A percentile compares a stretch with the other conserved stretches of the same genome.
Evolutionary conservation across 92 coral and sea anemone genomes (phyloP).

Genomic region (Siderastrea siderea): DNA sequence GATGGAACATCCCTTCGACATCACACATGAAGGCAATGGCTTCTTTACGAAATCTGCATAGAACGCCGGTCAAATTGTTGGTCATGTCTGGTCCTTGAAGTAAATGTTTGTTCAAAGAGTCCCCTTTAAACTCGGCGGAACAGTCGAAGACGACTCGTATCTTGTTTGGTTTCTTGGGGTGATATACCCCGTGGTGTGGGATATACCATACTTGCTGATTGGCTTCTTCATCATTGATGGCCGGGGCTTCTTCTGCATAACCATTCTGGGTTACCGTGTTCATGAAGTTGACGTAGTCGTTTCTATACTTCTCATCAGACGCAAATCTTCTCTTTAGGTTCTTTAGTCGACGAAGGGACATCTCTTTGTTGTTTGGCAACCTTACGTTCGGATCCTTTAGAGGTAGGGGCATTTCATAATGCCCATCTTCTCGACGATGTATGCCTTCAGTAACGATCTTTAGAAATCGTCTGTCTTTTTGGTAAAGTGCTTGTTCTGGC

Average conservation of each 20-base stretch:
- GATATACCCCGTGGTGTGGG: constrained; percentile 28
- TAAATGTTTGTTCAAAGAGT: constrained; percentile 3
- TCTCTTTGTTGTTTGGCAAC: neutral
- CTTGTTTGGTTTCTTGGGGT: constrained; percentile 15
- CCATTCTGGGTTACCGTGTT: neutral
- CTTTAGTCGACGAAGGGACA: neutral
- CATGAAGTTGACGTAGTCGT: neutral
- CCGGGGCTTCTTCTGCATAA: neutral
- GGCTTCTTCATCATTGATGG: no score
- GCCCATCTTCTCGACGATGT: neutral
- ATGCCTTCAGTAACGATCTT: neutral
- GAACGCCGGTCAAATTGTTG: neutral
- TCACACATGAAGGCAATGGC: no score
- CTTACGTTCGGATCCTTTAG: neutral
- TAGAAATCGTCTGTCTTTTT: neutral
- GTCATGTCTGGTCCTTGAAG: constrained; percentile 12
- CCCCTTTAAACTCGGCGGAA: constrained; percentile 11
- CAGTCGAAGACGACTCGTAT: constrained; percentile 27
- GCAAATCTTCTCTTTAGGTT: neutral
- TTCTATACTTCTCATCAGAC: neutral
- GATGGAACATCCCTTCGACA: neutral
- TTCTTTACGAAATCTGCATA: neutral
- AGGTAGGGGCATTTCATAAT: neutral
- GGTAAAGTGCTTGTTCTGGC: neutral
- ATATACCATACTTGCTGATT: neutral